Evolutionary conservation across 2,797 vertebrate species (phyloP).

Genomic region (Anabacerthia variegaticeps): DNA sequence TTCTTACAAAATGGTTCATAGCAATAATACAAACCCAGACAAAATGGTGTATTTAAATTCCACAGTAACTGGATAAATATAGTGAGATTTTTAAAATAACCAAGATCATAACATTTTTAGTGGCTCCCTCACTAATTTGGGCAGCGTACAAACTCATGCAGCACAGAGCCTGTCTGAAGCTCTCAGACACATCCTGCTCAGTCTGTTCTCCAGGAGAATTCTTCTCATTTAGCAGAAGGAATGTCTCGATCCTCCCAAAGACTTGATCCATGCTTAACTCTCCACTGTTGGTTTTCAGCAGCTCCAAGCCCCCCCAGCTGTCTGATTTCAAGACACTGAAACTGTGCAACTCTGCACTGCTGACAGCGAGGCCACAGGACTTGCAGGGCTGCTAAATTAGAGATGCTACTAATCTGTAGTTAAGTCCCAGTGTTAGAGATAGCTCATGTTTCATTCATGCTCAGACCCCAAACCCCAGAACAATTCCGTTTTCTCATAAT

Average conservation of each 20-base stretch:
- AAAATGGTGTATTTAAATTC: background rate
- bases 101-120: background rate
- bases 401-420: background rate
- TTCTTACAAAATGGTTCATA: background rate
- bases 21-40: background rate
- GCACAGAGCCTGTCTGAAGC: background rate
- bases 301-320: background rate
- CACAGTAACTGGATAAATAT: background rate
- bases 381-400: background rate
- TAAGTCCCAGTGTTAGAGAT: background rate
- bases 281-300: fast-evolving
- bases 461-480: background rate
- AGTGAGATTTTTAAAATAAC: background rate
- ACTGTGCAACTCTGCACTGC: background rate
- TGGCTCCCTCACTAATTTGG: background rate
- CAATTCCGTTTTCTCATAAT: background rate
- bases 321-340: background rate
- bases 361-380: background rate
- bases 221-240: background rate
- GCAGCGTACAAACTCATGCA: background rate
- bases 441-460: background rate
- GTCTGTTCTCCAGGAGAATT: background rate
- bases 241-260: background rate
- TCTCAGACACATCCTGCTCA: background rate
- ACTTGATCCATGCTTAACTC: background rate